A percentile compares a stretch with the other conserved stretches of the same genome.
phyloP scores from a whole-genome alignment of 1,140 invertebrate species.

The Bombus vancouverensis region DNA sequence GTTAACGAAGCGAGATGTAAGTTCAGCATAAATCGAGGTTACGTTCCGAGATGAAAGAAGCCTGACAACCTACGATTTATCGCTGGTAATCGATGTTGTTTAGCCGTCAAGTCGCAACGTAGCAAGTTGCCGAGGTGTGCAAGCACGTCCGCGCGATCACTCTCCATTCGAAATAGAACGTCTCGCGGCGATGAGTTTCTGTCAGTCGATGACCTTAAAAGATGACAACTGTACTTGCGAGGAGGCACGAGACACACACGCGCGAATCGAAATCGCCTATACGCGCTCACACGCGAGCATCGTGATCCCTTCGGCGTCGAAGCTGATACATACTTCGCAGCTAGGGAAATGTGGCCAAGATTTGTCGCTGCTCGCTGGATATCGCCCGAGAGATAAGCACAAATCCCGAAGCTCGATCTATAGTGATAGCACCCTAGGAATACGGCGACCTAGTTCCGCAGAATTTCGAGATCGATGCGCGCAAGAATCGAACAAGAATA shows the following conservation, averaged over 20 bases:
- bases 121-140: background rate
- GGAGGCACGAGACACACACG: background rate
- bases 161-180: slow-evolving; percentile 33
- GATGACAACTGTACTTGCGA: slow-evolving; percentile 33
- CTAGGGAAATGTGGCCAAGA: slow-evolving; percentile 39
- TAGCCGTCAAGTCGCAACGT: slow-evolving; percentile 21
- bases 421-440: slow-evolving; percentile 20
- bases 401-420: slow-evolving; percentile 46
- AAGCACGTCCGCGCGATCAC: background rate
- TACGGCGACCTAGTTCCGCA: slow-evolving; percentile 69
- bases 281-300: background rate
- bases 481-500: slow-evolving; percentile 66
- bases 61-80: slow-evolving; percentile 52
- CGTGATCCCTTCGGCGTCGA: slow-evolving; percentile 47
- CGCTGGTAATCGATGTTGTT: slow-evolving; percentile 47
- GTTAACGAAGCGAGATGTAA: slow-evolving; percentile 48
- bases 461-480: slow-evolving; percentile 69
- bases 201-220: slow-evolving; percentile 50
- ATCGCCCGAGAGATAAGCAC: slow-evolving; percentile 22
- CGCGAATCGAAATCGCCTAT: background rate
- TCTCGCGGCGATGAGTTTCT: slow-evolving; percentile 9
- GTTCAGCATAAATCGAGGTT: slow-evolving; percentile 51
- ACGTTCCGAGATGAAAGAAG: slow-evolving; percentile 34
- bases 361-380: slow-evolving; percentile 49
- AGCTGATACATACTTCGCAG: slow-evolving; percentile 42